A percentile compares a stretch with the other conserved stretches of the same genome.
Conservation (phyloP, 2,888 invertebrate genomes). For the Hypena proboscidalis region DNA sequence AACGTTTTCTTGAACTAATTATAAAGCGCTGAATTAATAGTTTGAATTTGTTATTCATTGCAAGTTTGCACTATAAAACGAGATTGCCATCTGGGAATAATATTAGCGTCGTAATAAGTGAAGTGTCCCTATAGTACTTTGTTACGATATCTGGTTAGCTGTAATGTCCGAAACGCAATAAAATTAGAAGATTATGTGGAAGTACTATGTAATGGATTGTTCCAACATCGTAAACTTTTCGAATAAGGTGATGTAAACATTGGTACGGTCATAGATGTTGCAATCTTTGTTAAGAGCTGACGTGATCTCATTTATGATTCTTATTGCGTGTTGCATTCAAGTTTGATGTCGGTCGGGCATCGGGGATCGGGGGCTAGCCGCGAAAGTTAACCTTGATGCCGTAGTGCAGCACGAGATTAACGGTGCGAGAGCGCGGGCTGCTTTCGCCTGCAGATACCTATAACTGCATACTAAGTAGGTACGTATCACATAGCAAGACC, state of each 20-base stretch:
- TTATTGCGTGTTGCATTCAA: constrained; percentile 26
- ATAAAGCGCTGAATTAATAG: background rate
- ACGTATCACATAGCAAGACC: constrained; percentile 30
- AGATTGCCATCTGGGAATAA: constrained; percentile 10
- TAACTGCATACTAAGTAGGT: constrained; percentile 31
- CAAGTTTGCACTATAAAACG: constrained; percentile 8
- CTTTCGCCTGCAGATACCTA: constrained; percentile 67
- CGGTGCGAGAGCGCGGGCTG: constrained; percentile 57
- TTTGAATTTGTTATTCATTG: constrained; percentile 10
- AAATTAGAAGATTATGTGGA: background rate
- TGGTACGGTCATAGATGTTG: too few relatives aligned
- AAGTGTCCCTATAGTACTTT: constrained; percentile 9
- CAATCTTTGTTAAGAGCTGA: constrained; percentile 6
- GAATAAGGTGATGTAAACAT: too few relatives aligned
- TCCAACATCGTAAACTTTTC: too few relatives aligned
- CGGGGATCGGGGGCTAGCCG: constrained; percentile 57
- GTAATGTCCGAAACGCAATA: background rate
- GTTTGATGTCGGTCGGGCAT: constrained; percentile 25
- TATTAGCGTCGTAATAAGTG: constrained; percentile 8
- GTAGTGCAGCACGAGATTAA: constrained; percentile 66
- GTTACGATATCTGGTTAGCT: constrained; percentile 1
- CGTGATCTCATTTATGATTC: constrained; percentile 19
- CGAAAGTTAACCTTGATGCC: constrained; percentile 79
- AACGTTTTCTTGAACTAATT: background rate
- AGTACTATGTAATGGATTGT: background rate